Percentiles rank a stretch among this genome's conserved stretches.
Conservation (phyloP, 2,888 invertebrate genomes). For the Oxytorus armatus region DNA sequence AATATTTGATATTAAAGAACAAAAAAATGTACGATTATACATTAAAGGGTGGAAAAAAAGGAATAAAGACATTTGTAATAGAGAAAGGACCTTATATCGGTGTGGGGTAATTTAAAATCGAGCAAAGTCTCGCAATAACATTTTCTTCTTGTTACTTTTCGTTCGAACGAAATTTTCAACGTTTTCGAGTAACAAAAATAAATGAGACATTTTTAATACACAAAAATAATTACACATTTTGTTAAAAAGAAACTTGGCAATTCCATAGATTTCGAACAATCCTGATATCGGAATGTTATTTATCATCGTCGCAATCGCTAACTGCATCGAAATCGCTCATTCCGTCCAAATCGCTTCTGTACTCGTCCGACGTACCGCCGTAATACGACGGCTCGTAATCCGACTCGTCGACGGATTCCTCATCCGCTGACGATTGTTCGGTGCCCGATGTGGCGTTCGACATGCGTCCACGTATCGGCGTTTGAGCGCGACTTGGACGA, state of each 20-base stretch:
- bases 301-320: slow-evolving; percentile 60
- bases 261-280: slow-evolving; percentile 15
- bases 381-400: slow-evolving; percentile 77
- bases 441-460: slow-evolving; percentile 58
- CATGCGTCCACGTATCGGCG: slow-evolving; percentile 58
- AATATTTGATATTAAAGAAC: no score
- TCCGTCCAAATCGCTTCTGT: slow-evolving; percentile 65
- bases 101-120: no score
- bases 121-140: no score
- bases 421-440: slow-evolving; percentile 72
- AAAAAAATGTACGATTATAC: no score
- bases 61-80: no score
- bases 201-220: no score
- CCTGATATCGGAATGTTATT: slow-evolving; percentile 19
- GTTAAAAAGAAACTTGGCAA: not conserved
- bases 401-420: slow-evolving; percentile 81
- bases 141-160: no score
- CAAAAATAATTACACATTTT: no score
- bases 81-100: no score
- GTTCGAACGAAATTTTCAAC: no score
- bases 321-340: slow-evolving; percentile 63
- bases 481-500: slow-evolving; percentile 71
- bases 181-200: no score
- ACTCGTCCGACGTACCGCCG: slow-evolving; percentile 71
- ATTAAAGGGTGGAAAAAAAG: no score